Evolutionary conservation across 2,888 invertebrate species (phyloP).

Genomic region (Toxonevra muliebris): DNA sequence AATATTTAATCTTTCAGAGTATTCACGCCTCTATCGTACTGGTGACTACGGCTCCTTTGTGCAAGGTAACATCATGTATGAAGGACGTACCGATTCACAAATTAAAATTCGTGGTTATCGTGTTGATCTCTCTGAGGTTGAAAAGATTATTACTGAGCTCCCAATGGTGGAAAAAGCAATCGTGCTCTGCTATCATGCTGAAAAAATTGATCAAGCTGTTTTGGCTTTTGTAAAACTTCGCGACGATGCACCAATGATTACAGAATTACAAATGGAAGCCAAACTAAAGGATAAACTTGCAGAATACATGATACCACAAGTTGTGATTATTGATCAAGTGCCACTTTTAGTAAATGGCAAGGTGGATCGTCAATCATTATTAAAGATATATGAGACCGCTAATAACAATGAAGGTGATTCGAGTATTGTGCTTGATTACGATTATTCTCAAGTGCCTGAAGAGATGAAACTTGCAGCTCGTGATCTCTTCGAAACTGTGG

Average conservation of each 20-base stretch:
- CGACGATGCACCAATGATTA: slow-evolving; percentile 64
- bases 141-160: slow-evolving; percentile 73
- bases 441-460: slow-evolving; percentile 72
- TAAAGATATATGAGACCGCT: slow-evolving; percentile 78
- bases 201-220: slow-evolving; percentile 76
- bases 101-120: slow-evolving; percentile 87
- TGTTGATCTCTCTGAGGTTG: slow-evolving; percentile 86
- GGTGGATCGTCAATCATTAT: slow-evolving; percentile 80
- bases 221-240: slow-evolving; percentile 73
- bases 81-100: slow-evolving; percentile 87
- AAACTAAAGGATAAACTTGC: slow-evolving; percentile 73
- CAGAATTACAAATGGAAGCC: slow-evolving; percentile 73
- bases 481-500: slow-evolving; percentile 78
- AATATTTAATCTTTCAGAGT: slow-evolving; percentile 66
- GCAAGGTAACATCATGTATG: slow-evolving; percentile 75
- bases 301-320: slow-evolving; percentile 83
- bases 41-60: slow-evolving; percentile 82
- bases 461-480: slow-evolving; percentile 72
- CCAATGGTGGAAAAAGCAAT: slow-evolving; percentile 78
- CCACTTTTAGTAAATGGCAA: slow-evolving; percentile 88
- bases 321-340: slow-evolving; percentile 76
- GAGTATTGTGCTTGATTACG: slow-evolving; percentile 71
- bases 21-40: slow-evolving; percentile 79
- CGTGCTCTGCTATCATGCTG: slow-evolving; percentile 82
- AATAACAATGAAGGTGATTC: slow-evolving; percentile 69